These are phyloP conservation scores for Notothenia rossii DNA, from an alignment of 2,113 vertebrate genomes.

Conservation along the genomic window DNA sequence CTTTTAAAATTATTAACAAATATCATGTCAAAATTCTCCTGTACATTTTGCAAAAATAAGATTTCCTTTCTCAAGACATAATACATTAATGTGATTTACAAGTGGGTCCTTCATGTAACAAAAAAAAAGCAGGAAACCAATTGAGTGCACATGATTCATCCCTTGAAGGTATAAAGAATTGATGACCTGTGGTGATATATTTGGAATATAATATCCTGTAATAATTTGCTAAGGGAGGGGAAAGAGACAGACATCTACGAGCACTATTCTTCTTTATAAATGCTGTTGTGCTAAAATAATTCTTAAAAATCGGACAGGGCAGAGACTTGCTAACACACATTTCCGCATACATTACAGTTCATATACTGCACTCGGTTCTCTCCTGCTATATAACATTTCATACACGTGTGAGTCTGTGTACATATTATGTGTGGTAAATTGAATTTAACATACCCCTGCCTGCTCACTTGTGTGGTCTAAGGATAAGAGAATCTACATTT, in stretches of 20 bases:
- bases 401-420: background rate
- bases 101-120: slow-evolving; percentile 21
- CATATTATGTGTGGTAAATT: slow-evolving; percentile 30
- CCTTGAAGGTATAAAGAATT: slow-evolving; percentile 70
- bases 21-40: background rate
- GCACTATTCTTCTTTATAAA: slow-evolving; percentile 36
- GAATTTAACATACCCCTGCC: slow-evolving; percentile 12
- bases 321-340: slow-evolving; percentile 17
- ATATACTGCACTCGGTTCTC: background rate
- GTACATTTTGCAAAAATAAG: background rate
- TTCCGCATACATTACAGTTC: slow-evolving; percentile 5
- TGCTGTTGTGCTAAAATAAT: slow-evolving; percentile 51
- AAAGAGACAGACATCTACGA: slow-evolving; percentile 23
- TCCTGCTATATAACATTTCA: background rate
- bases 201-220: slow-evolving; percentile 77
- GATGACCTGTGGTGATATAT: slow-evolving; percentile 77
- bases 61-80: background rate
- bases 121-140: slow-evolving; percentile 57
- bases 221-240: slow-evolving; percentile 60
- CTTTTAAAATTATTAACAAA: background rate
- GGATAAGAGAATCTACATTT: slow-evolving; percentile 57
- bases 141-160: slow-evolving; percentile 48
- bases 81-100: slow-evolving; percentile 26
- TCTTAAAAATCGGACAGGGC: background rate
- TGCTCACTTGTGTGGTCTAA: slow-evolving; percentile 27